Percentiles rank a stretch among this genome's conserved stretches.
These are phyloP conservation scores for Brachyrhaphis roseni DNA, from an alignment of 2,797 vertebrate genomes.

Conservation along the genomic window DNA sequence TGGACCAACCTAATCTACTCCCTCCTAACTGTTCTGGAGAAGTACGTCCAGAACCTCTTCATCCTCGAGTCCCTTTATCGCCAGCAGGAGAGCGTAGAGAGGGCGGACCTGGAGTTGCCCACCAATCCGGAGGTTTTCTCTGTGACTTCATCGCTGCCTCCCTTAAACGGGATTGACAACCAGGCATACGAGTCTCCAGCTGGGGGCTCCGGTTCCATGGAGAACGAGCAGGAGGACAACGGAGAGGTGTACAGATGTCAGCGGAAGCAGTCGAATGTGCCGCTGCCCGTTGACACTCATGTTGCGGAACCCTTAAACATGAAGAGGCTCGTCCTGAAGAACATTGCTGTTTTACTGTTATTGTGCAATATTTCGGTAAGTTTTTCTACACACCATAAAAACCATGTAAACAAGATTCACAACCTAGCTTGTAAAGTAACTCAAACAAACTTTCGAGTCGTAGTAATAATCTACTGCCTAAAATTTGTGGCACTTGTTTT, in stretches of 20 bases:
- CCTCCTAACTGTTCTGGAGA: slow-evolving; percentile 89
- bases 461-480: neutral
- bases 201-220: slow-evolving; percentile 51
- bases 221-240: slow-evolving; percentile 59
- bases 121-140: slow-evolving; percentile 83
- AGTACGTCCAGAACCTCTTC: slow-evolving; percentile 95
- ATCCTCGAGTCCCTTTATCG: slow-evolving; percentile 93
- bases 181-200: slow-evolving; percentile 65
- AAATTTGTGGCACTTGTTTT: neutral
- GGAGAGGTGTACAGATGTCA: slow-evolving; percentile 63
- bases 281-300: slow-evolving; percentile 49
- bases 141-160: slow-evolving; percentile 75
- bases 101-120: slow-evolving; percentile 62
- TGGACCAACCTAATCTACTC: slow-evolving; percentile 93
- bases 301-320: slow-evolving; percentile 43
- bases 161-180: slow-evolving; percentile 82
- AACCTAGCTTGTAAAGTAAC: neutral
- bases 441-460: neutral
- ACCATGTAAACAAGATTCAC: neutral
- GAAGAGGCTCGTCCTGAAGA: slow-evolving; percentile 89
- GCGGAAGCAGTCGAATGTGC: slow-evolving; percentile 58
- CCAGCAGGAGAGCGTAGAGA: slow-evolving; percentile 67
- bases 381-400: neutral
- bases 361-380: slow-evolving; percentile 97
- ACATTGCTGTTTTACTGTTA: slow-evolving; percentile 90